phyloP scores from a whole-genome alignment of 1,140 invertebrate genomes.

The Brachionus koreanus region DNA sequence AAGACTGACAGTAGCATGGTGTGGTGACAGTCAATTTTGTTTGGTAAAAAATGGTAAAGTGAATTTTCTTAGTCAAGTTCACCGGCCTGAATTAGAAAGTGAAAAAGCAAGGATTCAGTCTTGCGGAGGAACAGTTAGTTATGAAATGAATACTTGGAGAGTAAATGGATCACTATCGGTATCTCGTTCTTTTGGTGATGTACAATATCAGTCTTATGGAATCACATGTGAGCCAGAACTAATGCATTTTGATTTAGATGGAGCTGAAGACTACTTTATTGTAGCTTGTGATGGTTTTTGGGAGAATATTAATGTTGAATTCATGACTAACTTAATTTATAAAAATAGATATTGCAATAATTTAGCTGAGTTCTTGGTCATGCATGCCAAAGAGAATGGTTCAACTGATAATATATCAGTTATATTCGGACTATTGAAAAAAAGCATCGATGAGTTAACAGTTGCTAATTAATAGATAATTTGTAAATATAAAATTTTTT shows the following conservation, averaged over 20 bases:
- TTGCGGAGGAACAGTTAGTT: constrained; percentile 70
- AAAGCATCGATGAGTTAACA: not conserved
- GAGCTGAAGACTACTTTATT: constrained; percentile 82
- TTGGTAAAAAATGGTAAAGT: constrained; percentile 70
- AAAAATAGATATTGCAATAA: constrained; percentile 52
- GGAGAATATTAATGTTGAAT: constrained; percentile 72
- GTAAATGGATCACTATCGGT: constrained; percentile 81
- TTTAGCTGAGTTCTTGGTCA: constrained; percentile 67
- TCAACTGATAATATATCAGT: constrained; percentile 82
- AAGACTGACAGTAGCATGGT: constrained; percentile 69
- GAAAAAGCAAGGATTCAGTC: constrained; percentile 72
- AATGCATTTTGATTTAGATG: constrained; percentile 68
- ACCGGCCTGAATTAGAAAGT: constrained; percentile 78
- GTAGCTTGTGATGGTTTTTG: constrained; percentile 87
- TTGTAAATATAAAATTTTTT: not conserved
- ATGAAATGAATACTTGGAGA: constrained; percentile 68
- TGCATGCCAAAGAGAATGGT: constrained; percentile 69
- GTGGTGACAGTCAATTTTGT: constrained; percentile 86
- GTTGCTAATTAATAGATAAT: not conserved
- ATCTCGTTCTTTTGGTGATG: constrained; percentile 80
- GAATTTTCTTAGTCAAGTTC: constrained; percentile 73
- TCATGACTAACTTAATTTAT: constrained; percentile 62
- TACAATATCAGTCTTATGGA: constrained; percentile 71
- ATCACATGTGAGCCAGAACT: constrained; percentile 80
- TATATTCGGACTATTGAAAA: constrained; percentile 75